Base-by-base conservation (phyloP, 2,888 invertebrate genomes). In the Cheilosia vernalis region DNA sequence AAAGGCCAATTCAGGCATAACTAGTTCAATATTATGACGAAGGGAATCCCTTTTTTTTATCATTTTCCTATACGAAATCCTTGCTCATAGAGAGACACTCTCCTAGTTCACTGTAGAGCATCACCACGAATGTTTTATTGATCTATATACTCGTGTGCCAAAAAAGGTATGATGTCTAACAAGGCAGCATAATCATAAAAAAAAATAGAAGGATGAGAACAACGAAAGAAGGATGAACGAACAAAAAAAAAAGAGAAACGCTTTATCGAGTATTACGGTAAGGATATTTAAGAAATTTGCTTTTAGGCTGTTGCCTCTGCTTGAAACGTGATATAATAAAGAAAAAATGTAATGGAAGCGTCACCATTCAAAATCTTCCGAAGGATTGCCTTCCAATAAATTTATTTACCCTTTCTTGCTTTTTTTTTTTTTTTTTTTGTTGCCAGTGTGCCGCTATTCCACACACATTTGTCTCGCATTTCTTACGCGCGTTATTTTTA, bases 361-460 rank as follows among this genome's bases (percentile, higher is more conserved):
- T 63, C 61, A 40, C 49, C 61, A 49, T 61, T 64, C 63, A 72
- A 51, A 85, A 72, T 77, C 67, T 73, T 56, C 21, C n/a, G 37
- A 67, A 76, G 85, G 81, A 85, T 85, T 85, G 81, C 64, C 72
- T 81, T 85, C 81, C 85, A 81, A 85, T 85, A 85, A 81, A 72
- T 85, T 72, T 81, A 81, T 81, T 81, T 81, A 72, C 81, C 74
- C 81, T 58, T 81, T 76, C 37, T 63, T 47, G 33, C 21, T 42
- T 66, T 13, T 4, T 37, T 24, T 21, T 21, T 21, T 21, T 13
- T 4, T 37, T 24, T 17, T 61, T 53, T 44, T 56, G 47, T 40
- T 55, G 55, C 21, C 24, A 49, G 47, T 27, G 13, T 51, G 24
- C 60, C 21, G 47, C 47, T 58, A 69, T 69, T 56, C 55, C 49